Percentiles rank a stretch among this genome's conserved stretches.
These are phyloP conservation scores for Orientallactaga bullata DNA, from an alignment of 2,113 vertebrate species.

Conservation along the genomic window DNA sequence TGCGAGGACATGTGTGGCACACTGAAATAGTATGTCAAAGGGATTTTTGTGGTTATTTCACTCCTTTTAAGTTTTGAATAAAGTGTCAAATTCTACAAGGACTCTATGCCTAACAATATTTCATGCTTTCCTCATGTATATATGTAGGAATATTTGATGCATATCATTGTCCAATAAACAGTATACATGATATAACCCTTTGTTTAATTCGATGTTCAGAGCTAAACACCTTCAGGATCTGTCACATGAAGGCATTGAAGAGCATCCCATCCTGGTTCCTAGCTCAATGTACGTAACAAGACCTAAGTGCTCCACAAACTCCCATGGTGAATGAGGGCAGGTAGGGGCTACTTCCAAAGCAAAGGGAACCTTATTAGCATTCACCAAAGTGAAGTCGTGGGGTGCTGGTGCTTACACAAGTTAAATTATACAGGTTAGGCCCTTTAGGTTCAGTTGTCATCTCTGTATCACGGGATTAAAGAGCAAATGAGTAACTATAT, in stretches of 20 bases:
- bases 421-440: not conserved
- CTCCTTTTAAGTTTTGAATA: slow-evolving; percentile 30
- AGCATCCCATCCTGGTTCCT: not conserved
- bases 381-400: not conserved
- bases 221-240: slow-evolving; percentile 12
- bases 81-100: slow-evolving; percentile 9
- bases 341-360: not conserved
- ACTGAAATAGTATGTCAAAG: not conserved
- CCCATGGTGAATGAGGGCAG: not conserved
- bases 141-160: not conserved
- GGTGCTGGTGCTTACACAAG: not conserved
- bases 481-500: not conserved
- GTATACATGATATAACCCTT: not conserved
- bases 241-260: not conserved
- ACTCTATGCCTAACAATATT: not conserved
- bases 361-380: not conserved
- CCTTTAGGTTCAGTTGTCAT: not conserved
- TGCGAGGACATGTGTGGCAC: not conserved
- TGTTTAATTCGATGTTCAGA: slow-evolving; percentile 18
- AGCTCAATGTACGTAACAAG: not conserved
- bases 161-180: not conserved
- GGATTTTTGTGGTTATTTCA: slow-evolving; percentile 11
- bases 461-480: not conserved
- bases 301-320: not conserved
- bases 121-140: not conserved